A percentile compares a stretch with the other conserved stretches of the same genome.
Conservation (phyloP, 2,888 invertebrate species). For the Tetrapedia diversipes region DNA sequence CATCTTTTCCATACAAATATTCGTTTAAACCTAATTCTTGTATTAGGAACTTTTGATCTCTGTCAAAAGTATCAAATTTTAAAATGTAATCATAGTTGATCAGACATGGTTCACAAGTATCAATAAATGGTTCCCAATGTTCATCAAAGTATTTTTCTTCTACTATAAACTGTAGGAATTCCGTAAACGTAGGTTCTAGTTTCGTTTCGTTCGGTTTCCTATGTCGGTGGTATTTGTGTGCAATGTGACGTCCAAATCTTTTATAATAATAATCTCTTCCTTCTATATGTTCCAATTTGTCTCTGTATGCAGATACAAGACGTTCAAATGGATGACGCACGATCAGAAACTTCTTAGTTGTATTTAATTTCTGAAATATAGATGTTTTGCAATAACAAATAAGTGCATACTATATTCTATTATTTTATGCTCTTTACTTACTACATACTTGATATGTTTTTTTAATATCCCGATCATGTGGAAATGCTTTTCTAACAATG, state of each 20-base stretch:
- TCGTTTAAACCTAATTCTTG: slow-evolving; percentile 69
- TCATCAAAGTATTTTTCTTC: slow-evolving; percentile 81
- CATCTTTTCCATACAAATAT: slow-evolving; percentile 61
- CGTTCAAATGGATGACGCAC: slow-evolving; percentile 84
- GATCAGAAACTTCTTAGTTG: slow-evolving; percentile 79
- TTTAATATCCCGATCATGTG: slow-evolving; percentile 62
- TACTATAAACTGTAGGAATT: slow-evolving; percentile 83
- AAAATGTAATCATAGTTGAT: slow-evolving; percentile 83
- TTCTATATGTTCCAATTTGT: slow-evolving; percentile 82
- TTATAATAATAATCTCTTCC: slow-evolving; percentile 78
- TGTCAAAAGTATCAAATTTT: slow-evolving; percentile 83
- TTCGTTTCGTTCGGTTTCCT: slow-evolving; percentile 58
- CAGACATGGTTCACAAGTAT: slow-evolving; percentile 83
- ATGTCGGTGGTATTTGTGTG: slow-evolving; percentile 70
- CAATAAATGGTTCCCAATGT: slow-evolving; percentile 83
- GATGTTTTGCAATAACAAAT: background rate
- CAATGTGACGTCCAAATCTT: slow-evolving; percentile 78
- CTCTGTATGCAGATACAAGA: slow-evolving; percentile 84
- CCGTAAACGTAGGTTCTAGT: slow-evolving; percentile 81
- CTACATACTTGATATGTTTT: slow-evolving; percentile 64
- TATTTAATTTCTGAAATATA: slow-evolving; percentile 68
- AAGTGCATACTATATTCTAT: background rate
- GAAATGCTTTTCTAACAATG: slow-evolving; percentile 75
- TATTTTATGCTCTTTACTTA: background rate
- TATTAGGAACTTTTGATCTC: slow-evolving; percentile 81